Evolutionary conservation across 2,113 vertebrate genomes (phyloP).

Genomic region (Chaetorhynchus papuensis): DNA sequence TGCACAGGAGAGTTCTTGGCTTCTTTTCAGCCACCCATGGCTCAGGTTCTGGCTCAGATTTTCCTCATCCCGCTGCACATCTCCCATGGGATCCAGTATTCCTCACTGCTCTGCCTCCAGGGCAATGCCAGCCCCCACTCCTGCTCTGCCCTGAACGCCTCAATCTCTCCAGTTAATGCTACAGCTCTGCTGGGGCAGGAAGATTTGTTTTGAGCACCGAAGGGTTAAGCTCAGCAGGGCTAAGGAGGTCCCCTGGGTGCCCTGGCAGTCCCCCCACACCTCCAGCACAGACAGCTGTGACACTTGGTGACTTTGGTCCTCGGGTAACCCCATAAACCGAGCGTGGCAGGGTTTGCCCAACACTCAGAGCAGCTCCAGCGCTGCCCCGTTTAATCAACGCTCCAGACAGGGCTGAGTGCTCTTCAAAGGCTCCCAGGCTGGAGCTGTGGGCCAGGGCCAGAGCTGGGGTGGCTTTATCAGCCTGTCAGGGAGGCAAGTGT

Average conservation of each 20-base stretch:
- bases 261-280: not conserved
- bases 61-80: not conserved
- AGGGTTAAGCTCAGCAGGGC: not conserved
- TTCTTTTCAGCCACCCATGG: not conserved
- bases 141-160: not conserved
- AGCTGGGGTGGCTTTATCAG: not conserved
- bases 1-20: not conserved
- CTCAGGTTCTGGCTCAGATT: not conserved
- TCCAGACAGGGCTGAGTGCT: not conserved
- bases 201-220: accelerated
- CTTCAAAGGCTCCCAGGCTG: not conserved
- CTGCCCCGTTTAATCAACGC: not conserved
- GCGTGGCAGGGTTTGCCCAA: not conserved
- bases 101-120: not conserved
- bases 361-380: not conserved
- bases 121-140: not conserved
- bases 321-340: not conserved
- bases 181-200: not conserved
- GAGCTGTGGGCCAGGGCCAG: not conserved
- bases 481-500: not conserved
- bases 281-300: not conserved
- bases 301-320: not conserved
- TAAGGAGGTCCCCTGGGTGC: not conserved
- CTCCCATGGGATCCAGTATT: accelerated
- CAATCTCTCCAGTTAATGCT: not conserved